Percentiles rank a stretch among this genome's conserved stretches.
Conservation (phyloP, 1,140 invertebrate species). For the Acyrthosiphon pisum region DNA sequence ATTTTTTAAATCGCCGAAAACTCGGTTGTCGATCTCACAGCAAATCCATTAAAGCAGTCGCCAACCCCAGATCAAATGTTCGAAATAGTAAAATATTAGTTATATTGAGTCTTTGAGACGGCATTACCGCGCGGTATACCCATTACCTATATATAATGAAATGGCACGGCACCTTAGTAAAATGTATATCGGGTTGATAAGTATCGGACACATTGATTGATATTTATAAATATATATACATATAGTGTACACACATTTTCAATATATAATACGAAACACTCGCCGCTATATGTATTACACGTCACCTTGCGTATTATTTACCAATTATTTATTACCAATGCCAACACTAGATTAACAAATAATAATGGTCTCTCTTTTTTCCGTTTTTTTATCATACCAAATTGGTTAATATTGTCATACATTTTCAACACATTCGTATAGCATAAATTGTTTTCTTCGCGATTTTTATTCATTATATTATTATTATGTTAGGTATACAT, state of each 20-base stretch:
- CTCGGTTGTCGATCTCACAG: too few relatives aligned
- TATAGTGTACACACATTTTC: background rate
- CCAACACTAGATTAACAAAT: conserved; percentile 33
- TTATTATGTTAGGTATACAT: background rate
- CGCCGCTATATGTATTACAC: background rate
- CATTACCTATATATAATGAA: background rate
- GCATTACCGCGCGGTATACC: background rate
- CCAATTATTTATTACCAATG: conserved; percentile 47
- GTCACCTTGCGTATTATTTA: conserved; percentile 27
- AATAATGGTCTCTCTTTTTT: background rate
- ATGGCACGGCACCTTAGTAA: background rate
- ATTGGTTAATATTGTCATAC: background rate
- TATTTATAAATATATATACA: background rate
- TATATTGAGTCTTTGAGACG: background rate
- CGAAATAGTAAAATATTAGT: background rate
- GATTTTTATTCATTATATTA: background rate
- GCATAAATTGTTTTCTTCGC: background rate
- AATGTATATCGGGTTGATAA: background rate
- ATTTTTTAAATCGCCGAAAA: too few relatives aligned
- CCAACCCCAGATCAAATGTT: background rate
- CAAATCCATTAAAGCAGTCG: too few relatives aligned
- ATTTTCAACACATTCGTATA: background rate
- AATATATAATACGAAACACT: background rate
- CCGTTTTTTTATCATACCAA: background rate
- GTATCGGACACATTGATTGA: conserved; percentile 33